A percentile compares a stretch with the other conserved stretches of the same genome.
These are phyloP conservation scores for Drosophila pseudotalamancana DNA, from an alignment of 2,888 invertebrate species.

Conservation along the genomic window DNA sequence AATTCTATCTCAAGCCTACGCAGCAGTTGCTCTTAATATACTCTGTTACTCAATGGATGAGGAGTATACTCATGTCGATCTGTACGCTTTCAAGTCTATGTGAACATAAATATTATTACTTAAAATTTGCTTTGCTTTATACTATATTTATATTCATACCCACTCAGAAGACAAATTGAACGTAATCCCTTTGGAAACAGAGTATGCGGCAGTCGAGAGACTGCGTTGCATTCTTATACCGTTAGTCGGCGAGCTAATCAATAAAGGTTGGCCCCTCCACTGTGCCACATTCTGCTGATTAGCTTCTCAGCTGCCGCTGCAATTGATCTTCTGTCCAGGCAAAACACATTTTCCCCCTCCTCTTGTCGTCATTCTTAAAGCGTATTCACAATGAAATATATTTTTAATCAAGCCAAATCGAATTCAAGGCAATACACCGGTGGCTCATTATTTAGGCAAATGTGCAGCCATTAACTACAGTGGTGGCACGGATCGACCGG, in stretches of 20 bases:
- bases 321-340: constrained; percentile 46
- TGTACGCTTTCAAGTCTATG: no score
- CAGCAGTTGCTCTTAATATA: not conserved
- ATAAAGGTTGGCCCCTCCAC: constrained; percentile 35
- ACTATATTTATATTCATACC: no score
- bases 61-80: no score
- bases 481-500: constrained; percentile 21
- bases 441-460: constrained; percentile 80
- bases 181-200: not conserved
- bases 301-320: constrained; percentile 70
- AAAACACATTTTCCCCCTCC: not conserved
- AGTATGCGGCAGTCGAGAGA: not conserved
- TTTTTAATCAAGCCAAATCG: constrained; percentile 79
- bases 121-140: no score
- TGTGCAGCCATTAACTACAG: constrained; percentile 77
- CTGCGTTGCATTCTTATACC: not conserved
- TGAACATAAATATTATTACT: no score
- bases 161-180: no score
- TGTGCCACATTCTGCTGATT: constrained; percentile 70
- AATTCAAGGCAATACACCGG: constrained; percentile 79
- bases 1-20: not conserved
- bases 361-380: not conserved
- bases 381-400: constrained; percentile 73
- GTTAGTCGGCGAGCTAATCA: constrained; percentile 39
- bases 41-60: no score